Evolutionary conservation across 2,888 invertebrate genomes (phyloP), one percentile per base, ranked within the genome.

Genomic region (Agonopterix heracliana): DNA sequence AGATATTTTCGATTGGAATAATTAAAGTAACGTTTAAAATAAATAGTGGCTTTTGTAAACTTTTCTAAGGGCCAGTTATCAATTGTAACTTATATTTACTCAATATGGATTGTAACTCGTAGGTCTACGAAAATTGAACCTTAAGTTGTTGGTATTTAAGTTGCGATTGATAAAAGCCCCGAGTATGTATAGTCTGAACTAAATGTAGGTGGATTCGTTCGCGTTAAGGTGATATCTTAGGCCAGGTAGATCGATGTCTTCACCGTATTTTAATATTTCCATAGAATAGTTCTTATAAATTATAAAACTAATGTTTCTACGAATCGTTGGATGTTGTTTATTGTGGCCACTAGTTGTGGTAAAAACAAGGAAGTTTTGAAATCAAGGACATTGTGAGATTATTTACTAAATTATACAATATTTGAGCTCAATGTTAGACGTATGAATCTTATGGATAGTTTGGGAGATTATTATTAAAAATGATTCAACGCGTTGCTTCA

Each of bases 201-300:
- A 64, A 66, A 54, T 26, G 26, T 80, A 79, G 78, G 68, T 66
- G 54, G 67, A 63, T 61, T 63, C 57, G 26, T 61, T 63, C 62
- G 68, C 61, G 62, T 60, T 76, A 74, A 74, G 73, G 76, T 75
- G 75, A 79, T 78, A 74, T 66, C 61, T 68, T 79, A 80, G 79
- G 71, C 68, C 66, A 64, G 66, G 75, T 83, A 84, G 81, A 74
- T 85, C 65, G 76, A 82, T 84, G 84, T 87, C 84, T 86, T 76
- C 79, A 70, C 68, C 79, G 82, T 81, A 41, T 12, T 81, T 82
- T 79, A 81, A 84, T 81, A 81, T 78, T 74, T 76, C 72, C 60
- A 74, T 82, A 83, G 79, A 71, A 73, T 83, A 81, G 74, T 52
- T 68, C 54, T 61, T 64, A 65, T 64, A 55, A 38, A 38, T 38